Base-by-base conservation (phyloP, 2,888 invertebrate genomes). In the Dichetophora obliterata region DNA sequence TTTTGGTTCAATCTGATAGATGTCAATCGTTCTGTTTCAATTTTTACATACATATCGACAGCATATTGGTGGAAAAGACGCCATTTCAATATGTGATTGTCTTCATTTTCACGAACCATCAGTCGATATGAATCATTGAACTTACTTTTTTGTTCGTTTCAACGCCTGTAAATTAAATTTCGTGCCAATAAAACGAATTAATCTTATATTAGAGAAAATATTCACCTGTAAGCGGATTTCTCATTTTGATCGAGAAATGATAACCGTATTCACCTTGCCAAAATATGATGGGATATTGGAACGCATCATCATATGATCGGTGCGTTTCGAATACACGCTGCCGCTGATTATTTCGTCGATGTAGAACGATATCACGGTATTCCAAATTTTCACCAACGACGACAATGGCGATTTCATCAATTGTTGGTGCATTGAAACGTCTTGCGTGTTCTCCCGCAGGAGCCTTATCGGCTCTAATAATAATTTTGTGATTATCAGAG, bases 31-130 rank as follows among this genome's bases (percentile, higher is more conserved):
- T 86, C 83, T 9, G 48, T 31, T 19, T 88, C 87, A 48, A 86
- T 82, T 78, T 86, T 86, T 0, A 81, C 85, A 80, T 85, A 87
- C 82, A 83, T 81, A 76, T 88, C 87, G 8, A 88, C 86, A 37
- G 83, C 69, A 73, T 78, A 87, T 79, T 88, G 87, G 63, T 85
- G 82, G 34, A 82, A 84, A 9, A 88, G 76, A 8, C 83, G 78
- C 27, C 54, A 70, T 16, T 31, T 70, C 27, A 70, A 54, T 24
- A 70, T 70, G 31, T 70, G 70, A 31, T 70, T 70, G 22, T 22
- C 2, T n/a, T 70, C 52, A 37, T 70, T 70, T 19, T 61, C 31
- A 43, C 59, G 74, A 52, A 78, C 57, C 77, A 78, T 78, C 22
- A 75, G 34, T 50, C 72, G 34, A 57, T 77, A 77, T 68, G 74